Conservation (phyloP, 2,797 vertebrate species). For the Acanthurus lineatus region DNA sequence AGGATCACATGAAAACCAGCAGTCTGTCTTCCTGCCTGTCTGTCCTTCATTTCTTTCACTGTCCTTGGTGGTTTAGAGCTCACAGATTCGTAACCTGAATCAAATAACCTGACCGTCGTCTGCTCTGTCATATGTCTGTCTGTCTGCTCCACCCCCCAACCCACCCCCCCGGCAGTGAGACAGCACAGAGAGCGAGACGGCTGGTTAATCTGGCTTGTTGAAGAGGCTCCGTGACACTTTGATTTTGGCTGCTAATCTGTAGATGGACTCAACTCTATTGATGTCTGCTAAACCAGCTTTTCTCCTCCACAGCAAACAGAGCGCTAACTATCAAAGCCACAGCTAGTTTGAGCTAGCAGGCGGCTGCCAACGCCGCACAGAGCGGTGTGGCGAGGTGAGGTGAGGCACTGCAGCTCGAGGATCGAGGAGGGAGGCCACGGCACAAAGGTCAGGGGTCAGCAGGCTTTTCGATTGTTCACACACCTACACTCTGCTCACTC, state of each 20-base stretch:
- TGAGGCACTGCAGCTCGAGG: not conserved
- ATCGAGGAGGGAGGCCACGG: not conserved
- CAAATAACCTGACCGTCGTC: not conserved
- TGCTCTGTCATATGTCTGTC: not conserved
- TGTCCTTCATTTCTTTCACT: not conserved
- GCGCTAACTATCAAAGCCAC: slow-evolving; percentile 28
- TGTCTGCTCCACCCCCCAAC: not conserved
- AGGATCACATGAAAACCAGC: slow-evolving; percentile 3
- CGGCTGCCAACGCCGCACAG: not conserved
- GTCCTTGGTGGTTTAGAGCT: slow-evolving; percentile 25
- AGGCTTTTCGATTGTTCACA: not conserved
- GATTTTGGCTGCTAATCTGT: slow-evolving; percentile 60
- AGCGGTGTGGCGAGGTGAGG: no score
- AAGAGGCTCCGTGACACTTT: slow-evolving; percentile 60
- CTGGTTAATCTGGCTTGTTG: slow-evolving; percentile 56
- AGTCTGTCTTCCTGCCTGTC: slow-evolving; percentile 1
- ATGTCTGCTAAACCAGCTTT: slow-evolving; percentile 63
- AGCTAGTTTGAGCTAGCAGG: slow-evolving; percentile 17
- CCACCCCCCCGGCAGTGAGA: not conserved
- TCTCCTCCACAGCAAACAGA: slow-evolving; percentile 17
- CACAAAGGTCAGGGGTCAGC: not conserved
- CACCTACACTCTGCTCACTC: no score
- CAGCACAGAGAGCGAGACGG: not conserved
- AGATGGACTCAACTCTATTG: slow-evolving; percentile 59
- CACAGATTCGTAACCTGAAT: not conserved